Percentiles rank a stretch among this genome's conserved stretches.
Conservation (phyloP, 2,113 vertebrate genomes). For the Halichoerus grypus region DNA sequence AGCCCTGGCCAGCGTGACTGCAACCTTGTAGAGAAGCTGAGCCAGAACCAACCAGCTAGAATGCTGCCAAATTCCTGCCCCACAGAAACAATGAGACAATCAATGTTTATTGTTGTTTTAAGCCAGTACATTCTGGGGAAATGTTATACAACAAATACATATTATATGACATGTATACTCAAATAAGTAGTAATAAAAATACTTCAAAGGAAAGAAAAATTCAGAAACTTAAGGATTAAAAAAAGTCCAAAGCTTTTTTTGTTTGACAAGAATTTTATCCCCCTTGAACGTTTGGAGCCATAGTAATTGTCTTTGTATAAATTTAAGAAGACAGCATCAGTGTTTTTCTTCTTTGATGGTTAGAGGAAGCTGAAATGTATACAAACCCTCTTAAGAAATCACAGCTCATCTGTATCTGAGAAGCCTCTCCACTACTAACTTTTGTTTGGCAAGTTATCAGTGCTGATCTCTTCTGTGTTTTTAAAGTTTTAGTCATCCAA, state of each 20-base stretch:
- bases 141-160: not conserved
- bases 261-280: slow-evolving; percentile 18
- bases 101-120: not conserved
- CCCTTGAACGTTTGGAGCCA: slow-evolving; percentile 55
- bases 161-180: not conserved
- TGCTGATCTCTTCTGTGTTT: not conserved
- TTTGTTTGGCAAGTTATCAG: not conserved
- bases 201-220: slow-evolving; percentile 48
- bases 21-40: not conserved
- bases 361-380: slow-evolving; percentile 40
- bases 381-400: not conserved
- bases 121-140: not conserved
- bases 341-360: slow-evolving; percentile 11
- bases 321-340: not conserved
- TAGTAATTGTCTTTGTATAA: not conserved
- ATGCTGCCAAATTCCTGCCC: not conserved
- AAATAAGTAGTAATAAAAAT: not conserved
- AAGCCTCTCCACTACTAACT: not conserved
- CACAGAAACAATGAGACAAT: not conserved
- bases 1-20: not conserved
- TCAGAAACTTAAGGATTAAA: slow-evolving; percentile 47
- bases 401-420: not conserved
- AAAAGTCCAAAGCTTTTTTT: not conserved
- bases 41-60: not conserved
- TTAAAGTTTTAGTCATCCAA: not conserved